Evolutionary conservation across 2,797 vertebrate genomes (phyloP), one percentile per base, ranked within the genome.

Genomic region (Scyliorhinus canicula): DNA sequence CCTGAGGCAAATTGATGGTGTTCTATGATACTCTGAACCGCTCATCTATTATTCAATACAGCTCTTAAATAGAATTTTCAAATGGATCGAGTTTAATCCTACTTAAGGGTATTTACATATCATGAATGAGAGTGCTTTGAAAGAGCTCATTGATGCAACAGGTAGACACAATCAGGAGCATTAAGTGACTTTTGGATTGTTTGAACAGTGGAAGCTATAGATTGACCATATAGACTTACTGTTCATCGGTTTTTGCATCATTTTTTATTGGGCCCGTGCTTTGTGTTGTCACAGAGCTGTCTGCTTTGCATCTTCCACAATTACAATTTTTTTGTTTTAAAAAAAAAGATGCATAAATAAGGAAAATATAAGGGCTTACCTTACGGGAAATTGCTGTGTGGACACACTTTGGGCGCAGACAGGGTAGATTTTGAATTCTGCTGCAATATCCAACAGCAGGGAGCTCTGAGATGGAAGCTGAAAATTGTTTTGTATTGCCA

Each of bases 1-100:
- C 93, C 93, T 50, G 67, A 94, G 93, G 93, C 93, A 50, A 55
- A 71, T 52, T 69, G 93, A 74, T 94, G 55, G 47, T 74, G 31
- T 74, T 50, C 2, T 50, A 74, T 67, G 40, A 47, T 71, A 47
- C 67, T 94, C 65, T 74, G 93, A 67, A 94, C 93, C 67, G 21
- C 93, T 74, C 93, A 71, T 94, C 44, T 94, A 74, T 94, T 94
- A 94, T 94, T 94, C 93, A 94, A n/a, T 47, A 94, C 44, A 21
- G 44, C n/a, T 94, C 93, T 94, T 74, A 52, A 94, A 94, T 71
- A 94, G 93, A 94, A 94, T 94, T 74, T 94, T 94, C 44, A 94
- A 94, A 35, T 94, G 93, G n/a, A 94, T 69, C 1, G 1, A 55
- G 44, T 65, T 71, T 94, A 94, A 94, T 94, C 67, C 93, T 94